Base-by-base conservation (phyloP, 2,888 invertebrate species). In the Herminia tarsipennalis region DNA sequence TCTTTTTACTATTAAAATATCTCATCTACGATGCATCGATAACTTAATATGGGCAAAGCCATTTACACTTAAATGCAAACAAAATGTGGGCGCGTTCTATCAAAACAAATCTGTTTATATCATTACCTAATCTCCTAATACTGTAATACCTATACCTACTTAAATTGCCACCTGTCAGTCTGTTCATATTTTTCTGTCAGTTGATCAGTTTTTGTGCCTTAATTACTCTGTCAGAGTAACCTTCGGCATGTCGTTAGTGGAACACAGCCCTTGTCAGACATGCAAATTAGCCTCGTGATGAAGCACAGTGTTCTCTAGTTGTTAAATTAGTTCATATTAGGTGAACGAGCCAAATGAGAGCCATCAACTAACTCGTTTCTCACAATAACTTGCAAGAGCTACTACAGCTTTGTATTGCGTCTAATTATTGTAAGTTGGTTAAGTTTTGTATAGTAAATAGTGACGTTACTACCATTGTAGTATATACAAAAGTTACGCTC, bases 211-310 rank as follows among this genome's bases (percentile, higher is more conserved):
- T 69, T 78, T 74, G 73, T 76, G 54, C 67, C 65, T 65, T 81
- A 81, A 84, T 82, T 72, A 62, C 63, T 39, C 65, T 70, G 75
- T 59, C 70, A 61, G 45, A 51, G 36, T 46, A 68, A 56, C 76
- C 81, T 76, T 77, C 76, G 66, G 41, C 41, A 56, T 54, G 56
- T 67, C 70, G 74, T 76, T 59, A 69, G 33, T 21, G 45, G 58
- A 64, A 46, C 48, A 32, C 29, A 25, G 57, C 73, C 73, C 76
- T 76, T 68, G 73, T 76, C 68, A 64, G 62, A 69, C 66, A 76
- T 78, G 76, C 65, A 74, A 79, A 82, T 78, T 56, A 70, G 68
- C 45, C 12, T 54, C 50, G 43, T 50, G 42, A 38, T 42, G 44
- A 39, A 50, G 36, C 39, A 46, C 43, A 56, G 45, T 47, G 56